Evolutionary conservation across 2,113 vertebrate genomes (phyloP).

Genomic region (Hippolais icterina): DNA sequence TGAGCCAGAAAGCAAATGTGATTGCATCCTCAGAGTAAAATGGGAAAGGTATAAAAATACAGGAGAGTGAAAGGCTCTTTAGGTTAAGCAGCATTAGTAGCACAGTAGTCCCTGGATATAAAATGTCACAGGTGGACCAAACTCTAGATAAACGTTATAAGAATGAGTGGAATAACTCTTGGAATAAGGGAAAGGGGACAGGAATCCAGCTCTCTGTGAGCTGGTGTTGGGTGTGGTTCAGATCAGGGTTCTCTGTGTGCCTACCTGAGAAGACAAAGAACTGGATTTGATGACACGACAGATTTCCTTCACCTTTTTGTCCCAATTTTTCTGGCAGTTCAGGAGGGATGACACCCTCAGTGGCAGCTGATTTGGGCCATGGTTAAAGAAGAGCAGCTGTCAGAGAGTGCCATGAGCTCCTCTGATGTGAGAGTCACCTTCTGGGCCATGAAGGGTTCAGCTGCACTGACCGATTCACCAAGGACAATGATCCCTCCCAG

Average conservation of each 20-base stretch:
- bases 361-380: background rate
- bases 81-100: conserved; percentile 4
- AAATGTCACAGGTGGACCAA: conserved; percentile 16
- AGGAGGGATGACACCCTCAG: background rate
- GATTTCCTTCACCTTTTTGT: background rate
- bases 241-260: background rate
- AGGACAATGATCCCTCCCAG: background rate
- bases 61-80: background rate
- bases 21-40: conserved; percentile 13
- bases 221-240: background rate
- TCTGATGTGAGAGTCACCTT: background rate
- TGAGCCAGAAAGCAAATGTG: conserved; percentile 32
- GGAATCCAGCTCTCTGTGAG: background rate
- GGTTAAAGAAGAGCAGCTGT: background rate
- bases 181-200: background rate
- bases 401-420: background rate
- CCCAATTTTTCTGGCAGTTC: background rate
- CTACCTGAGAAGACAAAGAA: background rate
- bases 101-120: background rate
- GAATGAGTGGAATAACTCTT: background rate
- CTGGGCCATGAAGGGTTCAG: background rate
- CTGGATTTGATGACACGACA: background rate
- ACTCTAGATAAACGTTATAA: background rate
- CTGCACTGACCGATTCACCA: background rate
- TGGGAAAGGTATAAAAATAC: conserved; percentile 1